Base-by-base conservation (phyloP, 1,140 invertebrate species). In the Mactra quadrangularis region DNA sequence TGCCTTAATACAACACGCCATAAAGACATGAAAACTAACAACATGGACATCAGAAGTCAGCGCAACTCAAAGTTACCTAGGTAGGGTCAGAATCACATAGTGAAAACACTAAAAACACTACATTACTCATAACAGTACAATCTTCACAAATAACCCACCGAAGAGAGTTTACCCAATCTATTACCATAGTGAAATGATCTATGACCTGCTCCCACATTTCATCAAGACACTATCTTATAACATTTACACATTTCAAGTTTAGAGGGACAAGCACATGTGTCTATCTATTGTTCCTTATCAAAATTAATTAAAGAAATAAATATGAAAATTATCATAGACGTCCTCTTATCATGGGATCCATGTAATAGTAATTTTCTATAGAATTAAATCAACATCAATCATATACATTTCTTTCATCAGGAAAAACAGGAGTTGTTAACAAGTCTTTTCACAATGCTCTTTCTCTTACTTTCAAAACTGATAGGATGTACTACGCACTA, bases 261-360 rank as follows among this genome's bases (percentile, higher is more conserved):
- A 62, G 50, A 71, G n/a, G 41, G 71, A 74, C 71, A 74, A 41
- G 71, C 53, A 25, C 71, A 74, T 55, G 38, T 74, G 71, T 41
- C 25, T 52, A 35, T 33, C 71, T 52, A 74, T 74, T 74, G 71
- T 74, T 57, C 41, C 53, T 57, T 74, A 74, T 74, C 71, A 55
- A 2, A 74, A 59, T 45, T 38, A 74, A 74, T 74, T 74, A 74
- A 55, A n/a, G 53, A 74, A 74, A 74, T 74, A 74, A 74, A 74
- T 57, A 74, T 47, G 45, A 47, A 74, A 74, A 74, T 74, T 57
- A 74, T 74, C 59, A 29, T 27, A 38, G 45, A 25, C 70, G 25
- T 35, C 59, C 22, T 7, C 31, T n/a, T 59, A 74, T 55, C 71
- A 35, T 19, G 4, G 11, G 41, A 57, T 74, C 22, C 55, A 74